Conservation (phyloP, 2,113 vertebrate genomes). For the Myotis lucifugus region DNA sequence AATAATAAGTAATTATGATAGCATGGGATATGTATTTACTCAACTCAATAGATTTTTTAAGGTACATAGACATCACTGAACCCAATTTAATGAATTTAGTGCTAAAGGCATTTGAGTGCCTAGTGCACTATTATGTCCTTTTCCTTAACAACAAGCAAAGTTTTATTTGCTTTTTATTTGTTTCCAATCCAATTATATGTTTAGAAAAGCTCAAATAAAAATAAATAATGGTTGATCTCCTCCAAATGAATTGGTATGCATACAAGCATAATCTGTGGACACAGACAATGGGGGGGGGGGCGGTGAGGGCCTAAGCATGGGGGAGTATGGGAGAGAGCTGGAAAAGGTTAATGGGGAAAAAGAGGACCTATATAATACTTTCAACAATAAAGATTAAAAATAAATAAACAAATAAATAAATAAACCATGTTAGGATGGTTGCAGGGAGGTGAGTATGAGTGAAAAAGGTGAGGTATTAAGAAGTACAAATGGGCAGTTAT, state of each 20-base stretch:
- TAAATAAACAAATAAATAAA: conserved; percentile 3
- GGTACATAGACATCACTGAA: background rate
- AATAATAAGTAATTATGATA: background rate
- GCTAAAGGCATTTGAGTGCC: background rate
- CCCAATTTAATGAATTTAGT: background rate
- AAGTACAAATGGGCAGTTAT: background rate
- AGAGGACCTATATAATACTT: too few species aligned
- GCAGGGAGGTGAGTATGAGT: too few species aligned
- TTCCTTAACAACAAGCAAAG: background rate
- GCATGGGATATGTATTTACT: background rate
- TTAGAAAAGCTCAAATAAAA: conserved; percentile 32
- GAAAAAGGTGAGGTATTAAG: background rate
- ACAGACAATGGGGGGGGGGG: too few species aligned
- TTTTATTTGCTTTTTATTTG: background rate
- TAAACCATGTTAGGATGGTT: background rate
- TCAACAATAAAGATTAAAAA: too few species aligned
- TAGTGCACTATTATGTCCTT: background rate
- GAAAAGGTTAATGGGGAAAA: too few species aligned
- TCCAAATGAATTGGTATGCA: too few species aligned
- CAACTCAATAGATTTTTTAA: background rate
- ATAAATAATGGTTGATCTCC: background rate
- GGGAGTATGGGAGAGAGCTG: too few species aligned
- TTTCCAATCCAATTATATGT: background rate
- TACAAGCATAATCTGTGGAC: too few species aligned
- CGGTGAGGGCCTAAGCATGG: too few species aligned